Evolutionary conservation across 2,113 vertebrate genomes (phyloP), one percentile per base, ranked within the genome.

Genomic region (Talpa occidentalis): DNA sequence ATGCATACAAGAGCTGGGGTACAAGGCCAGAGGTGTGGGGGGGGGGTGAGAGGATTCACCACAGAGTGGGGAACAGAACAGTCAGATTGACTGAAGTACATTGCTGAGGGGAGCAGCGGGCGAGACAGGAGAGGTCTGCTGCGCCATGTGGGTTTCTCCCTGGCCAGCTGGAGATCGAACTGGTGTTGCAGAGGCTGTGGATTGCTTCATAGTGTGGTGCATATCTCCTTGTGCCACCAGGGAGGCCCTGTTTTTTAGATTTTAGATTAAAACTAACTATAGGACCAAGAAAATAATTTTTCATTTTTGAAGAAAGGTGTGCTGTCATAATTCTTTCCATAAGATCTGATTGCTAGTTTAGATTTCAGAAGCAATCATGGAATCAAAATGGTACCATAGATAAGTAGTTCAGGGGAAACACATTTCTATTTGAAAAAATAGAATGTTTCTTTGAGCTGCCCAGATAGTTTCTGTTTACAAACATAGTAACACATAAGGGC

Each of bases 271-370:
- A 96, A 70, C 0, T n/a, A n/a, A 52, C 42, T 88, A 0, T 91
- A 80, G 47, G n/a, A 77, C 5, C 35, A 70, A 94, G 60, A 85
- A 90, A 91, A 47, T 54, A 37, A 42, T 81, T 93, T 86, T 86
- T 69, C 1, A 80, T 59, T 94, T 96, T 90, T 37, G 91, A 85
- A 88, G 60, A 95, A 90, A 72, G 24, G 24, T 79, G 60, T 35
- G 26, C 0, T 73, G 10, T 67, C 30, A 69, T 47, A 72, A 80
- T 88, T 87, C 15, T 91, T 94, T 76, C 24, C 91, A 17, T 92
- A 24, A 74, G 66, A 88, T 15, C 47, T 74, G 59, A 54, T 80
- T 83, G 30, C 35, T 40, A 80, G 10, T 86, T 69, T 87, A 89
- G 42, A 30, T 82, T 92, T 70, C 47, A 79, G 28, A 85, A 88